Evolutionary conservation across 2,888 invertebrate species (phyloP), one percentile per base, ranked within the genome.

Genomic region (Caenorhabditis sp.): DNA sequence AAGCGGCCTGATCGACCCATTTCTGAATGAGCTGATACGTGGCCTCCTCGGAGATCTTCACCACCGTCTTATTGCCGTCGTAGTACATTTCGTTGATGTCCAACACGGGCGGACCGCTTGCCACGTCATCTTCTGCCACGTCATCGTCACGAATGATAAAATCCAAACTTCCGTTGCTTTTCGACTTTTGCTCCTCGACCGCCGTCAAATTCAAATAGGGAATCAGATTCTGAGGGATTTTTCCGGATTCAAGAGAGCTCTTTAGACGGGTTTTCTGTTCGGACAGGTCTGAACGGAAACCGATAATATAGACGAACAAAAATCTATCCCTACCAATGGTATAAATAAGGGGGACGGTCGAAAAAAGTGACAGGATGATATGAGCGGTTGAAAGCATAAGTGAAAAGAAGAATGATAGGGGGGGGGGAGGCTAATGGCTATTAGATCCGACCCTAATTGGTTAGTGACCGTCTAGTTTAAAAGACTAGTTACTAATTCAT

Each of bases 1-100:
- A 83, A 20, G 84, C 79, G 3, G 83, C 85, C 37, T 86, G 85
- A 53, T 84, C 82, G 9, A 81, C 71, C 86, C 86, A 86, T 52
- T 86, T 85, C 45, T 81, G 83, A 20, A 75, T 65, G n/a, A 84
- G 41, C 41, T 84, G 79, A 17, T 62, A 58, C 1, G 75, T 75
- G 9, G 76, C 79, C 43, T 81, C 76, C 20, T 66, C 61, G 1
- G 78, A 65, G 0, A 81, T 65, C 17, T 70, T 76, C 9, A 81
- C 56, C 1, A 56, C 66, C 6, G 78, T 78, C 50, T 72, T 73
- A 20, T 76, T 73, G 4, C 80, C 80, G 45, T 81, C 78, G 20
- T 62, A 61, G 11, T 46, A 24, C 20, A 74, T 53, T 45, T 74
- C 56, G 26, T 78, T 78, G 26, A 78, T 55, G 24, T 68, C 43